Percentiles rank a stretch among this genome's conserved stretches.
phyloP scores from a whole-genome alignment of 2,888 invertebrate species.

The Plutella xylostella region DNA sequence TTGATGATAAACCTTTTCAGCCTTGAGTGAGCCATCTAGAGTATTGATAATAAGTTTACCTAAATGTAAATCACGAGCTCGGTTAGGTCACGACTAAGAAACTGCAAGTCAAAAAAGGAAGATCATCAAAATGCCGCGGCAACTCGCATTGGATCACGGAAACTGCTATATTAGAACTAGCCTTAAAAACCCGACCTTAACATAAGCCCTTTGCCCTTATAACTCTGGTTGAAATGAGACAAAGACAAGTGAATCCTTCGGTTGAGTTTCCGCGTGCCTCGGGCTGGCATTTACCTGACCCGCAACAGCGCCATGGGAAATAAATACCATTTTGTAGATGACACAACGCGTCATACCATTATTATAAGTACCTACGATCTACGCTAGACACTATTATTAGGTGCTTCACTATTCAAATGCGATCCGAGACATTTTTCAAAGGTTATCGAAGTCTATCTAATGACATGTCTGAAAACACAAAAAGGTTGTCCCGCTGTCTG shows the following conservation, averaged over 20 bases:
- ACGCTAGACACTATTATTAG: conserved; percentile 3
- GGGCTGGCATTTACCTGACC: conserved; percentile 45
- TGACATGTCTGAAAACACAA: background rate
- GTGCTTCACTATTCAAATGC: conserved; percentile 14
- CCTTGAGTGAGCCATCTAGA: too few relatives aligned
- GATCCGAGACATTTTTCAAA: background rate
- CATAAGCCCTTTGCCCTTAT: background rate
- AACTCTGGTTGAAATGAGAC: background rate
- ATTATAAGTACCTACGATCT: conserved; percentile 9
- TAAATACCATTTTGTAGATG: conserved; percentile 43
- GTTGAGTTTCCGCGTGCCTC: conserved; percentile 34
- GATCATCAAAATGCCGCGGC: background rate
- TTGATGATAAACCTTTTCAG: too few relatives aligned
- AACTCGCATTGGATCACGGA: background rate
- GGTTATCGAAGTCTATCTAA: background rate
- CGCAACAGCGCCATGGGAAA: conserved; percentile 30
- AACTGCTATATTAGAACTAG: background rate
- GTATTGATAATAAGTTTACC: too few relatives aligned
- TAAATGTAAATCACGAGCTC: too few relatives aligned
- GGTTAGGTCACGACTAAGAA: too few relatives aligned
- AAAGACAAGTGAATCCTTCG: conserved; percentile 3
- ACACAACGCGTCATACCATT: conserved; percentile 27
- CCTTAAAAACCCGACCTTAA: background rate
- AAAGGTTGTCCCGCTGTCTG: background rate
- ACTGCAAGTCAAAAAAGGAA: too few relatives aligned